Evolutionary conservation across 2,797 vertebrate genomes (phyloP).

Genomic region (Masticophis lateralis): DNA sequence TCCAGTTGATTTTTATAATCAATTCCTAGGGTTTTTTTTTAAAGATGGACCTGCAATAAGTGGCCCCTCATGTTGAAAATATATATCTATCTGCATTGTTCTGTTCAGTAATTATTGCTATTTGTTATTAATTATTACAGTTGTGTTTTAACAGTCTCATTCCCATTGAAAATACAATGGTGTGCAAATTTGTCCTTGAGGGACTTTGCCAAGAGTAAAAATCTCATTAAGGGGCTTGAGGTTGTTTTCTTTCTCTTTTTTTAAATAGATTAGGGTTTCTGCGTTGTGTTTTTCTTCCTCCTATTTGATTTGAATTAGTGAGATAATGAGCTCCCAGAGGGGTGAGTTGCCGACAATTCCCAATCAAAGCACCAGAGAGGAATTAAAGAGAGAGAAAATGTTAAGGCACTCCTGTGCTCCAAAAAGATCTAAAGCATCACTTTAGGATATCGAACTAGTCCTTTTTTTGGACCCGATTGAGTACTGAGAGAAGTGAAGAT

Average conservation of each 20-base stretch:
- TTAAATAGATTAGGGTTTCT: conserved; percentile 25
- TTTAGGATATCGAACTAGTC: neutral
- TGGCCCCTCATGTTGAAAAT: conserved; percentile 28
- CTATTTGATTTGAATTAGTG: conserved; percentile 31
- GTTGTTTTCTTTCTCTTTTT: neutral
- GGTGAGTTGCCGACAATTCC: conserved; percentile 31
- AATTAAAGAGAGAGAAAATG: conserved; percentile 11
- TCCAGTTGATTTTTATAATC: conserved; percentile 19
- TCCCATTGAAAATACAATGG: conserved; percentile 34
- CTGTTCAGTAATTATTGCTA: conserved; percentile 23
- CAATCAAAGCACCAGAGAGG: conserved; percentile 28
- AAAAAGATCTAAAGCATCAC: conserved; percentile 6
- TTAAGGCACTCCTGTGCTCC: conserved; percentile 1
- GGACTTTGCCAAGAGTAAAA: conserved; percentile 19
- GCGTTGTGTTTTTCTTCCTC: neutral
- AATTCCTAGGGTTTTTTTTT: neutral
- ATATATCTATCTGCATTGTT: conserved; percentile 13
- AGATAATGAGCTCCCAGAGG: conserved; percentile 28
- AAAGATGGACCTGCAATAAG: neutral
- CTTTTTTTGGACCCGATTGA: neutral
- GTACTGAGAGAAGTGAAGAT: neutral
- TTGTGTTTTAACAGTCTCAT: conserved; percentile 28
- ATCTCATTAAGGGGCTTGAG: conserved; percentile 23
- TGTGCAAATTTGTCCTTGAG: conserved; percentile 28
- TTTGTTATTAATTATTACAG: conserved; percentile 40